A percentile compares a stretch with the other conserved stretches of the same genome.
phyloP scores from a whole-genome alignment of 2,113 vertebrate genomes.

The Ceyx cyanopectus region DNA sequence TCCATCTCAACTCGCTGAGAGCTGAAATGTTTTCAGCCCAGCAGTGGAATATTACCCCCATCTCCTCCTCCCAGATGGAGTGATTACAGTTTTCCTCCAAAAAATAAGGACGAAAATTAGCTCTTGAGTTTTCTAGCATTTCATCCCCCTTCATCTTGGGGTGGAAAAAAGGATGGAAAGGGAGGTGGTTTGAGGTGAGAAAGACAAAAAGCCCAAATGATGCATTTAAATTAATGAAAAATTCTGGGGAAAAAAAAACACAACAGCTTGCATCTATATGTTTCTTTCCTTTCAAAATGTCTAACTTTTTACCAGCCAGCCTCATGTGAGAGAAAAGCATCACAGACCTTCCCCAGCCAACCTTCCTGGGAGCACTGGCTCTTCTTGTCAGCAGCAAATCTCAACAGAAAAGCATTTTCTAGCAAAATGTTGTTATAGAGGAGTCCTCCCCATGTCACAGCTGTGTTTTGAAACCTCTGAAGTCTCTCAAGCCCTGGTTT shows the following conservation, averaged over 20 bases:
- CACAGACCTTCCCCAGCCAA: neutral
- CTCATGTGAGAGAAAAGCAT: neutral
- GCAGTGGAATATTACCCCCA: neutral
- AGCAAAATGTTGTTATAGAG: neutral
- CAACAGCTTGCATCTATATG: no score
- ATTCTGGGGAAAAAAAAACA: no score
- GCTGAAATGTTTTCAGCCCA: neutral
- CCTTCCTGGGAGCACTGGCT: neutral
- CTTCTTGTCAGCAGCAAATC: neutral
- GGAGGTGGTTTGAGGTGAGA: neutral
- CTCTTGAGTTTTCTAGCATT: neutral
- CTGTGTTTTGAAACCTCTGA: neutral
- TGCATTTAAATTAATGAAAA: neutral
- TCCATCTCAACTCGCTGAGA: constrained; percentile 5
- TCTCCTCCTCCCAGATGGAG: constrained; percentile 10
- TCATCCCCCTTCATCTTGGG: neutral
- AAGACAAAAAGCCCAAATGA: neutral
- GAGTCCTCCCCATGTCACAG: neutral
- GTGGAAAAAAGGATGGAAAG: neutral
- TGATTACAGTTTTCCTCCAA: neutral
- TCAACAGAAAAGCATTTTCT: neutral
- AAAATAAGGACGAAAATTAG: neutral
- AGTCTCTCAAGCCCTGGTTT: neutral
- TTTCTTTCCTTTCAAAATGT: neutral
- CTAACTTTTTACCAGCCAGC: neutral